phyloP scores from a whole-genome alignment of 2,113 vertebrate species.

The Ranitomeya variabilis region DNA sequence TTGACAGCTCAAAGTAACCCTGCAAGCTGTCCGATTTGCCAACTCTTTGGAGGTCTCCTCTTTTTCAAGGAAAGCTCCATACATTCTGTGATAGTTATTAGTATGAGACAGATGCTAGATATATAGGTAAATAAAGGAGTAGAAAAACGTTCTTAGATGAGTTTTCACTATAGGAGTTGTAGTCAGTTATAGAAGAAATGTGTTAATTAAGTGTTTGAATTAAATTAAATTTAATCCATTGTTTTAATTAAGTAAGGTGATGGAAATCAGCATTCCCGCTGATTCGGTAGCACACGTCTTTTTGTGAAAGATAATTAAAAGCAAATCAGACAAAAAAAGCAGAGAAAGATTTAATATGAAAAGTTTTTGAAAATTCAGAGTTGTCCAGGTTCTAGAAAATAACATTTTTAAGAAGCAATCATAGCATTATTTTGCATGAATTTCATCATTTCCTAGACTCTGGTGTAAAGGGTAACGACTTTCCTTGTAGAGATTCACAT shows the following conservation, averaged over 20 bases:
- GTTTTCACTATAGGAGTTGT: background rate
- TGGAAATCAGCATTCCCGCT: conserved; percentile 39
- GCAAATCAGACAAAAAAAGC: background rate
- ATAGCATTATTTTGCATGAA: too few species aligned
- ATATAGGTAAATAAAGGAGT: too few species aligned
- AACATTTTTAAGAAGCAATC: background rate
- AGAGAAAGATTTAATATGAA: background rate
- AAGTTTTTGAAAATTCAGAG: background rate
- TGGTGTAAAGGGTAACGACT: too few species aligned
- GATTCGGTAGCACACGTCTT: conserved; percentile 4
- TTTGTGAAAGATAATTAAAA: conserved; percentile 39
- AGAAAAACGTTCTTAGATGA: background rate
- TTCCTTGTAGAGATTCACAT: too few species aligned
- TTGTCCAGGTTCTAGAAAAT: background rate
- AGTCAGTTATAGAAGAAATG: conserved; percentile 27
- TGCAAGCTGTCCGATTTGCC: too few species aligned
- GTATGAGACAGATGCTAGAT: too few species aligned
- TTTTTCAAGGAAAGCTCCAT: too few species aligned
- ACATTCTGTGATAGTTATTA: too few species aligned
- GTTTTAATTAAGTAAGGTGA: conserved; percentile 51
- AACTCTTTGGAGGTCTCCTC: too few species aligned
- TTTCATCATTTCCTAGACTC: too few species aligned
- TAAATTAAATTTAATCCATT: conserved; percentile 45
- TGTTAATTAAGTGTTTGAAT: conserved; percentile 46
- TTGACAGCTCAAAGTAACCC: too few species aligned